phyloP scores from a whole-genome alignment of 92 coral and sea anemone genomes.

The Actinostola sp. region DNA sequence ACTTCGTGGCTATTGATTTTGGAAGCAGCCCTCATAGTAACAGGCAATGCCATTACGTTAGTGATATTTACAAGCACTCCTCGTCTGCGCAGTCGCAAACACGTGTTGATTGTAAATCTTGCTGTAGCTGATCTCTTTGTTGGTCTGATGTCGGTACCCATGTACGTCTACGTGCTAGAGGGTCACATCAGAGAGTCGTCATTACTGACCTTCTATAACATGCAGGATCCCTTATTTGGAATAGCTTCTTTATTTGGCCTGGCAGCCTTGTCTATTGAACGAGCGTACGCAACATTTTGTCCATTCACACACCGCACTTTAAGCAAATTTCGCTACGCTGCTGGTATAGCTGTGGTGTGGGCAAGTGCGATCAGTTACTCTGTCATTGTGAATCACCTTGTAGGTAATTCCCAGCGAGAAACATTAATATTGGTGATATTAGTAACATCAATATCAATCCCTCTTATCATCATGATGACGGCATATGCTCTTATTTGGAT shows the following conservation, averaged over 20 bases:
- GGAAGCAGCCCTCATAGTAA: conserved; percentile 10
- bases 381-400: too few relatives aligned
- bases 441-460: background rate
- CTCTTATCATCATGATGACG: background rate
- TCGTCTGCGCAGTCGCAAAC: conserved; percentile 18
- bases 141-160: conserved; percentile 21
- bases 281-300: conserved; percentile 26
- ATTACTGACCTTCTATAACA: too few relatives aligned
- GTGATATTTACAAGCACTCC: conserved; percentile 20
- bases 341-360: conserved; percentile 2
- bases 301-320: conserved; percentile 22
- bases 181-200: too few relatives aligned
- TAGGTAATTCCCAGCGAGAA: too few relatives aligned
- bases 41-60: conserved; percentile 8
- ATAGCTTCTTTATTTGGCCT: conserved; percentile 14
- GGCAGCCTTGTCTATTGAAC: conserved; percentile 32
- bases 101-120: conserved; percentile 29
- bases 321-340: background rate
- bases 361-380: background rate
- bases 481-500: background rate
- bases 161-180: too few relatives aligned
- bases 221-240: conserved; percentile 3
- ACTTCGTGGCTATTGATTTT: background rate
- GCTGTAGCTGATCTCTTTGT: conserved; percentile 53
- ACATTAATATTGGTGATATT: too few relatives aligned